Conservation (phyloP, 2,888 invertebrate genomes). For the Phrixothrix hirtus region DNA sequence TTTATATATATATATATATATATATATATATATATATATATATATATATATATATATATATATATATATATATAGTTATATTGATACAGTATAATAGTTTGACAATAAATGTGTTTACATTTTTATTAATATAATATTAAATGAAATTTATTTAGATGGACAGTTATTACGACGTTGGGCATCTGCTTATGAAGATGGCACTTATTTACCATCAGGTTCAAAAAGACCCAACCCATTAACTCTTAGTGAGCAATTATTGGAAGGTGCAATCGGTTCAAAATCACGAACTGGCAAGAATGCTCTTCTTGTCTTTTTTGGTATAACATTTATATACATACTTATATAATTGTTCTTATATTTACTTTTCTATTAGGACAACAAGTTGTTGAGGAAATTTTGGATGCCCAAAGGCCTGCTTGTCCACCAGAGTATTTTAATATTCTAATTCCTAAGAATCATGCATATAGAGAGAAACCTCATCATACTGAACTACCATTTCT, state of each 20-base stretch:
- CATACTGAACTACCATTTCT: constrained; percentile 59
- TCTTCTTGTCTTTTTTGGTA: constrained; percentile 64
- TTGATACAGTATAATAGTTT: no score
- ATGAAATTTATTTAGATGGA: constrained; percentile 55
- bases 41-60: no score
- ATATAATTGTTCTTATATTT: no score
- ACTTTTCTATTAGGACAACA: constrained; percentile 62
- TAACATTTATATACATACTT: constrained; percentile 16
- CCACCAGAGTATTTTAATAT: constrained; percentile 66
- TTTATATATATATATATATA: no score
- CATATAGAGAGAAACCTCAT: constrained; percentile 42
- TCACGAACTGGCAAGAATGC: constrained; percentile 61
- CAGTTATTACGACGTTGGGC: constrained; percentile 60
- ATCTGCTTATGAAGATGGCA: constrained; percentile 62
- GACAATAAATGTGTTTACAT: no score
- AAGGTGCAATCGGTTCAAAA: constrained; percentile 49
- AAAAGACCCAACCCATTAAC: constrained; percentile 60
- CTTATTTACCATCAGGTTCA: constrained; percentile 58
- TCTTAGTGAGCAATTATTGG: constrained; percentile 58
- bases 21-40: no score
- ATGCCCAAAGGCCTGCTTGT: constrained; percentile 64
- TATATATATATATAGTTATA: no score
- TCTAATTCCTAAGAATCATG: constrained; percentile 56
- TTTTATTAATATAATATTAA: no score
- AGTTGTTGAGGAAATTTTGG: constrained; percentile 65